Conservation (phyloP, 2,113 vertebrate species). For the Anarrhichthys ocellatus region DNA sequence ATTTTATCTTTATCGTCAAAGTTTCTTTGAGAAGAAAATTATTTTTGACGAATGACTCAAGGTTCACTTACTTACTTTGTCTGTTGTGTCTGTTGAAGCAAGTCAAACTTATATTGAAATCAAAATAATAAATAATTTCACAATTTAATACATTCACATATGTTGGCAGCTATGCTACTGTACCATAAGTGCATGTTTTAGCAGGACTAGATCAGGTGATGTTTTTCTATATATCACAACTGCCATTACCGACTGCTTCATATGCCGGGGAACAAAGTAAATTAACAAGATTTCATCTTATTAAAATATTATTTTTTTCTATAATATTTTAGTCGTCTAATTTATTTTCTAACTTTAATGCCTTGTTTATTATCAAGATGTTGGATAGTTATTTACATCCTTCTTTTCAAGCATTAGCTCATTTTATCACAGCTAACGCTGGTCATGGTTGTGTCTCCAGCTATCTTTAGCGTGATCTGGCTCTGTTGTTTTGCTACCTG, state of each 20-base stretch:
- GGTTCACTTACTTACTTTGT: background rate
- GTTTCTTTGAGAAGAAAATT: background rate
- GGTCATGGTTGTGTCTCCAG: background rate
- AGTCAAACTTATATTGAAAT: background rate
- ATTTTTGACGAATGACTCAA: background rate
- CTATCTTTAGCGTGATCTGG: background rate
- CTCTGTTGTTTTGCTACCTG: background rate
- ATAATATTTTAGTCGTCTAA: too few species aligned
- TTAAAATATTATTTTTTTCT: too few species aligned
- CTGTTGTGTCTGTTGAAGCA: background rate
- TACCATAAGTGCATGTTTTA: background rate
- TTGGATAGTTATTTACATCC: background rate
- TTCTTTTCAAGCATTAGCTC: background rate
- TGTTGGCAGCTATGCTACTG: too few species aligned
- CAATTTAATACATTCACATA: background rate
- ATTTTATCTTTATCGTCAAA: background rate
- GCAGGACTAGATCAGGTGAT: background rate
- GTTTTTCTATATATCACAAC: background rate
- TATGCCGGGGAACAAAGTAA: background rate
- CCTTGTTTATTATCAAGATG: background rate
- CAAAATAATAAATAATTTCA: background rate
- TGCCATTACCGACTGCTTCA: too few species aligned
- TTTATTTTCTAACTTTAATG: too few species aligned
- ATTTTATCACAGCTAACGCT: background rate
- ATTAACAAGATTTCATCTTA: background rate